Conservation (phyloP, 1,140 invertebrate species). For the Sarcophaga peregrina region DNA sequence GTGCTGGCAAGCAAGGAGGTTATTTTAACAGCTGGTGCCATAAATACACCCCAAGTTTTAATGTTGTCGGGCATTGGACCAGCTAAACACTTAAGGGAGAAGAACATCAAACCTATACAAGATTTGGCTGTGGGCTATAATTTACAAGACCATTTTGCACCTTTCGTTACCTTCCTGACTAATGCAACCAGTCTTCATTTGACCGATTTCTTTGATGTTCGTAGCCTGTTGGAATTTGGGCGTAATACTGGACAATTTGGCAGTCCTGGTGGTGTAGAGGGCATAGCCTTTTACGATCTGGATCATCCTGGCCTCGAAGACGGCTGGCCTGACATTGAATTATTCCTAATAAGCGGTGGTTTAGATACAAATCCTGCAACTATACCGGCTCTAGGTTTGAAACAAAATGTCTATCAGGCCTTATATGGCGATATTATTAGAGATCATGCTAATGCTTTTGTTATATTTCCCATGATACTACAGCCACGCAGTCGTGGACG, state of each 20-base stretch:
- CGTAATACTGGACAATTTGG: conserved; percentile 75
- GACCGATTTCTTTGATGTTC: conserved; percentile 47
- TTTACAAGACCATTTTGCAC: conserved; percentile 81
- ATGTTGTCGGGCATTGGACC: conserved; percentile 87
- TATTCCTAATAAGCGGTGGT: conserved; percentile 72
- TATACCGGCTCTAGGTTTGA: conserved; percentile 70
- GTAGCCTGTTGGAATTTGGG: conserved; percentile 69
- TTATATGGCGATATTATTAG: conserved; percentile 69
- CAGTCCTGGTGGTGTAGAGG: conserved; percentile 83
- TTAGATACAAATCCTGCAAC: conserved; percentile 69
- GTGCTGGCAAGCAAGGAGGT: conserved; percentile 77
- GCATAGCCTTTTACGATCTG: conserved; percentile 78
- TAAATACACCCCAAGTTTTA: conserved; percentile 80
- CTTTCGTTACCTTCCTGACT: conserved; percentile 76
- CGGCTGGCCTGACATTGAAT: conserved; percentile 79
- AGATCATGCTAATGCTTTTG: conserved; percentile 69
- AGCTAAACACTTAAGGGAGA: conserved; percentile 72
- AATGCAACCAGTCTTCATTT: conserved; percentile 65
- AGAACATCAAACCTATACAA: conserved; percentile 72
- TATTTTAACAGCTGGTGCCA: conserved; percentile 78
- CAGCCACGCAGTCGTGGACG: conserved; percentile 80
- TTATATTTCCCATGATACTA: conserved; percentile 77
- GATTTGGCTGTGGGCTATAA: conserved; percentile 84
- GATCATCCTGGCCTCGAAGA: conserved; percentile 70
- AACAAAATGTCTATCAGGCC: conserved; percentile 69